Evolutionary conservation across 2,888 invertebrate species (phyloP).

Genomic region (Hoplodrina blanda): DNA sequence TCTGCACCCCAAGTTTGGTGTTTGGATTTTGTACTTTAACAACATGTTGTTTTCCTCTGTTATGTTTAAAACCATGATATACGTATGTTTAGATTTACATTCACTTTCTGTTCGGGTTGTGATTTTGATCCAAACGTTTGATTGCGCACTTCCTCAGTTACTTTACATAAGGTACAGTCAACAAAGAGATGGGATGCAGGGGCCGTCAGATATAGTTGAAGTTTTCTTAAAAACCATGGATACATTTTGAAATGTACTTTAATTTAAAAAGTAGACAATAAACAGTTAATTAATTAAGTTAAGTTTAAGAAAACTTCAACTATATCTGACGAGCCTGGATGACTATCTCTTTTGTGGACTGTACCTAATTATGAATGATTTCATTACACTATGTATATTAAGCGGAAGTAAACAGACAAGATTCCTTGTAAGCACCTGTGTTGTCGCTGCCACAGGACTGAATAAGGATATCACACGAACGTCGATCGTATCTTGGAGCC

Average conservation of each 20-base stretch:
- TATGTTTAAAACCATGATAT: conserved; percentile 18
- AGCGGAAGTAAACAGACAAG: conserved; percentile 34
- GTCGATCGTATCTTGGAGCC: conserved; percentile 37
- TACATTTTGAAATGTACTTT: too few species aligned
- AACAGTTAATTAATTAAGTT: too few species aligned
- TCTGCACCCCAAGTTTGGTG: conserved; percentile 58
- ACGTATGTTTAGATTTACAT: conserved; percentile 21
- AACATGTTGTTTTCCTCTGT: conserved; percentile 46
- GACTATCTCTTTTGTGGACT: too few species aligned
- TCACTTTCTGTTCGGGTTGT: conserved; percentile 46
- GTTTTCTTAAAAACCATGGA: too few species aligned
- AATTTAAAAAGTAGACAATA: too few species aligned
- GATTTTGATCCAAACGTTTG: conserved; percentile 44
- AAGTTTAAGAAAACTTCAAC: too few species aligned
- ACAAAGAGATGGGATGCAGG: too few species aligned
- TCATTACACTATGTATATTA: conserved; percentile 28
- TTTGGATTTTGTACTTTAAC: conserved; percentile 51
- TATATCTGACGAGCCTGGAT: too few species aligned
- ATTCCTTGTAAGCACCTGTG: conserved; percentile 23
- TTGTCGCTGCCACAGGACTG: conserved; percentile 23
- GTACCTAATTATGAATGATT: conserved; percentile 35
- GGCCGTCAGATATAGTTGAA: too few species aligned
- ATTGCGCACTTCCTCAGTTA: conserved; percentile 35
- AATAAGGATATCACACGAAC: conserved; percentile 43
- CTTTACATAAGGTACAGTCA: conserved; percentile 38